Percentiles rank a stretch among this genome's conserved stretches.
These are phyloP conservation scores for Prionailurus viverrinus DNA, from an alignment of 2,113 vertebrate species.

Conservation along the genomic window DNA sequence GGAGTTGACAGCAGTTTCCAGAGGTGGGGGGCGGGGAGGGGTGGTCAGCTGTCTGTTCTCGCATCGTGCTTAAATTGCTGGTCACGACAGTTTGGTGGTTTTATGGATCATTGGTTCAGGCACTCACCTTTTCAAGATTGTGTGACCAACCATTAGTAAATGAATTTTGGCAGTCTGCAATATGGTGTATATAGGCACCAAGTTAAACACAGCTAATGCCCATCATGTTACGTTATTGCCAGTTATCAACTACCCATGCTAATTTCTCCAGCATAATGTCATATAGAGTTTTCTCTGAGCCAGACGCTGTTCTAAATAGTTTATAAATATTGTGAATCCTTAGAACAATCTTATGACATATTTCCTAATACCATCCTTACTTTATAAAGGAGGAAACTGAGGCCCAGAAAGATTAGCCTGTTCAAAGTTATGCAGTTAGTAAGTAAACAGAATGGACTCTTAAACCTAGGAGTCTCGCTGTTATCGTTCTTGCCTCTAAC, in stretches of 20 bases:
- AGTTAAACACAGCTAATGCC: not conserved
- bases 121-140: constrained; percentile 37
- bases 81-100: not conserved
- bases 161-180: constrained; percentile 50
- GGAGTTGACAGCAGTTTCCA: constrained; percentile 13
- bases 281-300: not conserved
- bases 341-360: not conserved
- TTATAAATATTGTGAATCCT: not conserved
- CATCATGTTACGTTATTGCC: not conserved
- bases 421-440: not conserved
- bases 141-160: constrained; percentile 35
- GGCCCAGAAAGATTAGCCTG: not conserved
- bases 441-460: not conserved
- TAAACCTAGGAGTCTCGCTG: not conserved
- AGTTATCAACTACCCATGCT: not conserved
- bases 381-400: not conserved
- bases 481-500: not conserved
- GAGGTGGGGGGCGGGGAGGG: not conserved
- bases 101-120: constrained; percentile 42
- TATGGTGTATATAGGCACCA: constrained; percentile 49
- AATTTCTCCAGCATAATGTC: not conserved
- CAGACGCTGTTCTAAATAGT: not conserved
- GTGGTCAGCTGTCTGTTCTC: not conserved
- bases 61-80: not conserved
- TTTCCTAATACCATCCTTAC: not conserved